Evolutionary conservation across 2,797 vertebrate species (phyloP).

Genomic region (Hemitrygon akajei): DNA sequence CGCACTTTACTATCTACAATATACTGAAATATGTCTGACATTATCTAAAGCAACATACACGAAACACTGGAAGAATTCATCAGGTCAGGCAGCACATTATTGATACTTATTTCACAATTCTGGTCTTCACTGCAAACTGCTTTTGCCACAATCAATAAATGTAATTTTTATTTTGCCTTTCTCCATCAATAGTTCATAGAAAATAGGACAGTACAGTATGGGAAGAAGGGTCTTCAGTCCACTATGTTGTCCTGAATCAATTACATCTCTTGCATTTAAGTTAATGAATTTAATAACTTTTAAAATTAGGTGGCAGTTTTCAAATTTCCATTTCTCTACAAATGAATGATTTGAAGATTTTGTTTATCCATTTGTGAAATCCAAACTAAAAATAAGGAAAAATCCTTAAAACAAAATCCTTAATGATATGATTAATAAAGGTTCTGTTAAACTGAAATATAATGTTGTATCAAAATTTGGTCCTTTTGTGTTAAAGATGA

Average conservation of each 20-base stretch:
- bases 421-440: not conserved
- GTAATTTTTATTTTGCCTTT: not conserved
- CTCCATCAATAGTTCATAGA: not conserved
- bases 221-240: too few species aligned
- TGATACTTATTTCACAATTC: not conserved
- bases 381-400: slow-evolving; percentile 1
- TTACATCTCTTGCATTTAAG: too few species aligned
- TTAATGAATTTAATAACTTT: not conserved
- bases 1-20: not conserved
- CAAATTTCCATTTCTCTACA: not conserved
- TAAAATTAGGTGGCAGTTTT: not conserved
- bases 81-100: too few species aligned
- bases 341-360: slow-evolving; percentile 23
- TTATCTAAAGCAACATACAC: not conserved
- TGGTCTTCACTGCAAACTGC: not conserved
- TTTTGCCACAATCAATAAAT: slow-evolving; percentile 17
- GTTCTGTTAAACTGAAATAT: slow-evolving; percentile 15
- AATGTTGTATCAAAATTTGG: not conserved
- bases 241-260: too few species aligned
- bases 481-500: slow-evolving; percentile 21
- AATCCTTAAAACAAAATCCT: not conserved
- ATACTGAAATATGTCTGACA: not conserved
- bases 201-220: too few species aligned
- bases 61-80: too few species aligned
- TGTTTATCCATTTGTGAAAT: not conserved